A percentile compares a stretch with the other conserved stretches of the same genome.
phyloP scores from a whole-genome alignment of 2,113 vertebrate species.

The Neotoma lepida region DNA sequence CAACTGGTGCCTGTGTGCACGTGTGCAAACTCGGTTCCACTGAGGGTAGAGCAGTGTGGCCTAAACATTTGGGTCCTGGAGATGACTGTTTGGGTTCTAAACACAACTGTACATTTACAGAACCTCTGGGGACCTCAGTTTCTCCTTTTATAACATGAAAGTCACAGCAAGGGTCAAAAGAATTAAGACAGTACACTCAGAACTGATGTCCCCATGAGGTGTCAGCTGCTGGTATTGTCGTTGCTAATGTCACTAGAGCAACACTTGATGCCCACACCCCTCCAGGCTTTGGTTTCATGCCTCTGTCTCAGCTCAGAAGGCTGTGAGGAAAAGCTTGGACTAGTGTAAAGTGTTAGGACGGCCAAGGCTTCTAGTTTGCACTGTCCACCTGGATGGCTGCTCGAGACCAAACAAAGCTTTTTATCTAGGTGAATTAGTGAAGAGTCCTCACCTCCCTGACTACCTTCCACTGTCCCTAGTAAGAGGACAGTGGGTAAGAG shows the following conservation, averaged over 20 bases:
- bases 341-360: slow-evolving; percentile 4
- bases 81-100: neutral
- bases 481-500: neutral
- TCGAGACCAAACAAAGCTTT: slow-evolving; percentile 32
- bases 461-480: neutral
- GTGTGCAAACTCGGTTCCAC: rapidly evolving
- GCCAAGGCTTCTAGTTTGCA: slow-evolving; percentile 49
- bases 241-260: neutral
- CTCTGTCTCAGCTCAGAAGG: slow-evolving; percentile 71
- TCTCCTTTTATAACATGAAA: neutral
- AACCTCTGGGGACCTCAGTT: neutral
- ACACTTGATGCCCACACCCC: neutral
- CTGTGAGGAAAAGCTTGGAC: slow-evolving; percentile 67
- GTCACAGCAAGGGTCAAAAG: neutral
- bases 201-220: neutral
- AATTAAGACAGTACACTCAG: neutral
- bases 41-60: neutral
- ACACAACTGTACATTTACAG: neutral
- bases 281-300: slow-evolving; percentile 57
- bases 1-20: rapidly evolving
- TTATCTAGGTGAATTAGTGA: slow-evolving; percentile 61
- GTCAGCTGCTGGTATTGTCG: neutral
- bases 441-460: neutral
- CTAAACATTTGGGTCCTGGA: neutral
- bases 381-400: neutral